Conservation (phyloP, 2,797 vertebrate species). For the Acomys russatus region DNA sequence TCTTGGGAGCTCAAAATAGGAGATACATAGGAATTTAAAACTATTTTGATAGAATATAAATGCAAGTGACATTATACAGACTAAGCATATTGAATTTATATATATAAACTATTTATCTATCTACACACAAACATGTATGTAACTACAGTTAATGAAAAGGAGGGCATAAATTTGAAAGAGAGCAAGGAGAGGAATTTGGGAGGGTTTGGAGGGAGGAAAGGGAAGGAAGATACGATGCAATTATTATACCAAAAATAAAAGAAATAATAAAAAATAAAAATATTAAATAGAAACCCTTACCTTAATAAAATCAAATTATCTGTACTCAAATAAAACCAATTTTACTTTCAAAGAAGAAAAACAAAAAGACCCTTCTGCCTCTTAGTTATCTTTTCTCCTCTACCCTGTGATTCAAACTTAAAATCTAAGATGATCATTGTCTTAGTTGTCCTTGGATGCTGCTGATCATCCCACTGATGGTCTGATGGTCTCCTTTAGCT, state of each 20-base stretch:
- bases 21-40: neutral
- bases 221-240: neutral
- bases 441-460: neutral
- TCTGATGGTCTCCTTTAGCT: neutral
- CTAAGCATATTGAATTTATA: neutral
- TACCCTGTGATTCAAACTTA: neutral
- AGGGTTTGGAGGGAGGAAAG: neutral
- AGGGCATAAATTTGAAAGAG: neutral
- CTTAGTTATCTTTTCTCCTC: neutral
- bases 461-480: too few relatives aligned
- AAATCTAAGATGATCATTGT: neutral
- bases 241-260: neutral
- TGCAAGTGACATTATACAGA: neutral
- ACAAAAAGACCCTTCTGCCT: neutral
- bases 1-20: neutral
- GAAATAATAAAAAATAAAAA: neutral
- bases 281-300: neutral
- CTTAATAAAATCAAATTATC: neutral
- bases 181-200: neutral
- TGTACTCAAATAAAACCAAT: neutral
- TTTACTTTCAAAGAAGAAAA: slow-evolving; percentile 41
- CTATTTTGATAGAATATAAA: neutral
- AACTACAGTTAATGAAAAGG: neutral
- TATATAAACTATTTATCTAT: neutral
- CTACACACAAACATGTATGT: neutral